Evolutionary conservation across 2,888 invertebrate species (phyloP).

Genomic region (Hypercompe scribonia): DNA sequence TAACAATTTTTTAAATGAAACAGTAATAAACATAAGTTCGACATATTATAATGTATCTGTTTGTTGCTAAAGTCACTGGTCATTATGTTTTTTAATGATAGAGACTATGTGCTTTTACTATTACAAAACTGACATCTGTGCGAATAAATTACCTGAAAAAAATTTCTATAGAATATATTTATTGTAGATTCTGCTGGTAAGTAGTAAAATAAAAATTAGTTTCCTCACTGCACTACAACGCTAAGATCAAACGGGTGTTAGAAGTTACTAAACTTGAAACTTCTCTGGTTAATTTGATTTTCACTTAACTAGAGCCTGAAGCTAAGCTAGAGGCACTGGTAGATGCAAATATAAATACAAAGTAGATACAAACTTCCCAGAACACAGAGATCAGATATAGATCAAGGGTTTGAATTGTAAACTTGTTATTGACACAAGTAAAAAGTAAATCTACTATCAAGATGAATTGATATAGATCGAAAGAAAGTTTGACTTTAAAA

Average conservation of each 20-base stretch:
- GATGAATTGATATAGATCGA: too few relatives aligned
- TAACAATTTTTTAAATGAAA: not conserved
- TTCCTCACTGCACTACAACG: not conserved
- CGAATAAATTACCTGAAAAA: not conserved
- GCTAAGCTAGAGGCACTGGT: constrained; percentile 4
- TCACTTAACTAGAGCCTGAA: not conserved
- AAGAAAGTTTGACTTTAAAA: too few relatives aligned
- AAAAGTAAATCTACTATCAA: not conserved
- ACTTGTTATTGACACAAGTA: not conserved
- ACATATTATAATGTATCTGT: not conserved
- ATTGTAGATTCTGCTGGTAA: not conserved
- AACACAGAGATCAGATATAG: not conserved
- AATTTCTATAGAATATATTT: not conserved
- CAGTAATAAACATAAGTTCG: not conserved
- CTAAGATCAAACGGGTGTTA: constrained; percentile 7
- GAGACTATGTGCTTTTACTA: not conserved
- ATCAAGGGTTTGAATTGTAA: not conserved
- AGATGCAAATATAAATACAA: constrained; percentile 1
- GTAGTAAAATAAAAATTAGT: not conserved
- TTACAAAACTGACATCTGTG: not conserved
- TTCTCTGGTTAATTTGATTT: constrained; percentile 1
- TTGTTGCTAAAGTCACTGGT: not conserved
- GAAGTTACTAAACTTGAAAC: not conserved
- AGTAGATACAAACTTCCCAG: not conserved
- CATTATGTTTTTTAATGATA: not conserved